These are phyloP conservation scores for Coptodon bakossiorum DNA, from an alignment of 2,113 vertebrate genomes.

Conservation along the genomic window DNA sequence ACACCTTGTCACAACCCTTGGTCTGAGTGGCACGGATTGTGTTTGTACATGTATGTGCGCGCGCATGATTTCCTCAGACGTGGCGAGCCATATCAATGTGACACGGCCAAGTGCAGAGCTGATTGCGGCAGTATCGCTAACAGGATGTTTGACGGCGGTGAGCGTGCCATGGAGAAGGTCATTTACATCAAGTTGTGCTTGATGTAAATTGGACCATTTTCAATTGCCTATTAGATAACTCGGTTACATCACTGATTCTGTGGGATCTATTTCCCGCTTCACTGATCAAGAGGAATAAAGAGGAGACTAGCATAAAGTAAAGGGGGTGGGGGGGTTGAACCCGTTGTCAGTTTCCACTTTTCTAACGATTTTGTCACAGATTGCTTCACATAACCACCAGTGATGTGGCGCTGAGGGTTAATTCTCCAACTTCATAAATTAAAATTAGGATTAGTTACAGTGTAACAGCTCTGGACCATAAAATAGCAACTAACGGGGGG, in stretches of 20 bases:
- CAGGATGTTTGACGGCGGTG: constrained; percentile 2
- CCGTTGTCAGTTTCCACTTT: neutral
- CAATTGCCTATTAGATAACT: constrained; percentile 47
- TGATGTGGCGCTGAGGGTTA: neutral
- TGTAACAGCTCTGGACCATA: neutral
- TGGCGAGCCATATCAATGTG: constrained; percentile 48
- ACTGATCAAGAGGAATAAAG: constrained; percentile 25
- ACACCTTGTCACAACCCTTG: constrained; percentile 47
- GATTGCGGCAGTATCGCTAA: constrained; percentile 5
- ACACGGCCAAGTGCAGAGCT: constrained; percentile 11
- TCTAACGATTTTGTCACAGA: neutral
- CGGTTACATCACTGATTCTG: constrained; percentile 20
- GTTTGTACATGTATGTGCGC: neutral
- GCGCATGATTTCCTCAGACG: neutral
- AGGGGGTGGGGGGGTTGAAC: neutral
- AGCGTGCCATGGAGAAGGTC: constrained; percentile 22
- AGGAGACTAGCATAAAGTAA: neutral
- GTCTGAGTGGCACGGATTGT: neutral
- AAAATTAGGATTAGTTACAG: neutral
- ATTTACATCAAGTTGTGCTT: constrained; percentile 13
- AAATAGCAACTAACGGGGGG: neutral
- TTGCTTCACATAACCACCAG: neutral
- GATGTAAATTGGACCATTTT: constrained; percentile 42
- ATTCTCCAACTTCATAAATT: neutral
- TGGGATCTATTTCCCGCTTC: constrained; percentile 49